phyloP scores from a whole-genome alignment of 2,888 invertebrate species.

The Brachylomia viminalis region DNA sequence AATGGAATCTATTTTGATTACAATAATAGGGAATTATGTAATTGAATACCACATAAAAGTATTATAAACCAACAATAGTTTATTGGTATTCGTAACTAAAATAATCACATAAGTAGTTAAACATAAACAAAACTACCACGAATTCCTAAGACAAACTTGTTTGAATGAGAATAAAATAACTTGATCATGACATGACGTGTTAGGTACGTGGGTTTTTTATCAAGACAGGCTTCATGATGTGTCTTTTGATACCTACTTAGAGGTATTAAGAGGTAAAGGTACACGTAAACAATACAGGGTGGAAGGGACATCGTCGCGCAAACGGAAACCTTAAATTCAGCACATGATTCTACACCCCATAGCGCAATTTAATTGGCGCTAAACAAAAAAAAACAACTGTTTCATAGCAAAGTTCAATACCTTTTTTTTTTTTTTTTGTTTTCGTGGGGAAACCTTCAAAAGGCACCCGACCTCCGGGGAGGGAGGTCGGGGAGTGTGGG shows the following conservation, averaged over 20 bases:
- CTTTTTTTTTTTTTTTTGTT: too few species aligned
- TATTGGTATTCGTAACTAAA: conserved; percentile 4
- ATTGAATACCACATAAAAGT: not conserved
- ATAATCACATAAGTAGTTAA: conserved; percentile 1
- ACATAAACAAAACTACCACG: conserved; percentile 7
- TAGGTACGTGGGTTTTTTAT: not conserved
- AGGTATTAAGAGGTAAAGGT: not conserved
- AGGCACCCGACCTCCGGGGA: too few species aligned
- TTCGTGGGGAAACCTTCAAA: too few species aligned
- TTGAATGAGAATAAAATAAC: conserved; percentile 15
- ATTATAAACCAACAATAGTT: not conserved
- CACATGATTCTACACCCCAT: too few species aligned
- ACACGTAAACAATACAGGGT: not conserved
- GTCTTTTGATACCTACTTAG: not conserved
- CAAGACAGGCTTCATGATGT: not conserved
- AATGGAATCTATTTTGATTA: not conserved
- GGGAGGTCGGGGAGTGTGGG: too few species aligned
- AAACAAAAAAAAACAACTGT: too few species aligned
- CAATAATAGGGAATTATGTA: not conserved
- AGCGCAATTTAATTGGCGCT: too few species aligned
- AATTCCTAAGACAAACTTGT: conserved; percentile 5
- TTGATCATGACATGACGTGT: not conserved
- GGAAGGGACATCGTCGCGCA: too few species aligned
- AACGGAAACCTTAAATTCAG: too few species aligned
- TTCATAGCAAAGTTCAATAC: too few species aligned